Evolutionary conservation across 2,888 invertebrate genomes (phyloP).

Genomic region (Anthrax anthrax): DNA sequence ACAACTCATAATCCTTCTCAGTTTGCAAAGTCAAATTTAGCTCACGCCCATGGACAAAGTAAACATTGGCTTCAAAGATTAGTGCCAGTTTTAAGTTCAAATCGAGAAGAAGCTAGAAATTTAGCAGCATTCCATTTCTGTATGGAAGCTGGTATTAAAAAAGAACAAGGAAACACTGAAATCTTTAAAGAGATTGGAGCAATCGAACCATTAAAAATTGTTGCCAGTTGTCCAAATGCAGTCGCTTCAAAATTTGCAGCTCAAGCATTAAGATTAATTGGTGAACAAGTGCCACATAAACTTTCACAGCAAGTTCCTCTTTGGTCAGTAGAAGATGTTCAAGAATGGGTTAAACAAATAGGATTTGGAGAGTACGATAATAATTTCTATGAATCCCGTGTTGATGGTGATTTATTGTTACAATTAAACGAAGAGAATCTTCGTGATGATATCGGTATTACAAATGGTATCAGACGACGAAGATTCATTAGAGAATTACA

Average conservation of each 20-base stretch:
- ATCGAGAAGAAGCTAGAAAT: conserved; percentile 89
- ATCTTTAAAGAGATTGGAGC: conserved; percentile 91
- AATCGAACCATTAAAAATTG: conserved; percentile 85
- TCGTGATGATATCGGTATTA: conserved; percentile 80
- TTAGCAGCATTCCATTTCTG: conserved; percentile 97
- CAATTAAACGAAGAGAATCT: conserved; percentile 87
- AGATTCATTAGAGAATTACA: conserved; percentile 85
- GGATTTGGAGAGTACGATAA: conserved; percentile 75
- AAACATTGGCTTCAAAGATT: conserved; percentile 86
- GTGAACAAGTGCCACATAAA: conserved; percentile 95
- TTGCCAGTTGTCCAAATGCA: conserved; percentile 95
- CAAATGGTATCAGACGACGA: conserved; percentile 84
- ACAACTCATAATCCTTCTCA: conserved; percentile 86
- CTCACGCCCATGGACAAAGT: conserved; percentile 92
- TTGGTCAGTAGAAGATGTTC: conserved; percentile 93
- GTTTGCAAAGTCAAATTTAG: conserved; percentile 82
- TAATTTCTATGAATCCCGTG: conserved; percentile 79
- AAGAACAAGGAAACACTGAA: conserved; percentile 78
- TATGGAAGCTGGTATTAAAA: conserved; percentile 98
- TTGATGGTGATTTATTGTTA: conserved; percentile 90
- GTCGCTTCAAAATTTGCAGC: conserved; percentile 95
- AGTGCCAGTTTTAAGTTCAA: conserved; percentile 86
- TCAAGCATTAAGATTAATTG: conserved; percentile 79
- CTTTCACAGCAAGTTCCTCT: conserved; percentile 94
- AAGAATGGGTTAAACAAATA: conserved; percentile 97